A percentile compares a stretch with the other conserved stretches of the same genome.
Evolutionary conservation across 2,888 invertebrate genomes (phyloP).

Genomic region (Latheticus oryzae): DNA sequence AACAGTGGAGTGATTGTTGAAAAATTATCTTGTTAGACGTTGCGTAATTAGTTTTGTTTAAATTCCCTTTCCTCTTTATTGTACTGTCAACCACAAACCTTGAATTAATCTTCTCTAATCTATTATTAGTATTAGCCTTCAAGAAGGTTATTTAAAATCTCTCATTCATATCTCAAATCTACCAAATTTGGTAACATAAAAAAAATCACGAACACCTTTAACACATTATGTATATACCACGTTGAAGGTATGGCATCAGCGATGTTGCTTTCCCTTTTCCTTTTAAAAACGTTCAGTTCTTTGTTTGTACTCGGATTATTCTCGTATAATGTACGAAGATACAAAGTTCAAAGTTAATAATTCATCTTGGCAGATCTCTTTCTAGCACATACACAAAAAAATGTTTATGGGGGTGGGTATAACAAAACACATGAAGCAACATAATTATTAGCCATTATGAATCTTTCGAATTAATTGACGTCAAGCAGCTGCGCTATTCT

Average conservation of each 20-base stretch:
- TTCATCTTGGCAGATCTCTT: too few relatives aligned
- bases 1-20: slow-evolving; percentile 12
- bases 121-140: slow-evolving; percentile 20
- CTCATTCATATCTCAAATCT: slow-evolving; percentile 1
- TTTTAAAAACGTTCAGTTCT: slow-evolving; percentile 23
- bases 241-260: too few relatives aligned
- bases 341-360: too few relatives aligned
- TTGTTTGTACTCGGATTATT: slow-evolving; percentile 21
- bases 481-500: too few relatives aligned
- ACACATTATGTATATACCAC: too few relatives aligned
- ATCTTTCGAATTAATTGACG: slow-evolving; percentile 7
- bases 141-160: slow-evolving; percentile 10
- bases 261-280: slow-evolving; percentile 22
- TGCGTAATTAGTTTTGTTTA: slow-evolving; percentile 13
- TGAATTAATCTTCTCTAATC: slow-evolving; percentile 26
- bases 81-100: slow-evolving; percentile 16
- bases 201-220: background rate
- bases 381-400: too few relatives aligned
- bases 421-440: background rate
- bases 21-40: slow-evolving; percentile 8
- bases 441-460: background rate
- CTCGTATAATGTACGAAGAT: slow-evolving; percentile 16
- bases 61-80: slow-evolving; percentile 10
- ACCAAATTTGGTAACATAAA: slow-evolving; percentile 3
- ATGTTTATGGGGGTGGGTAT: slow-evolving; percentile 12